Evolutionary conservation across 2,888 invertebrate genomes (phyloP), one percentile per base, ranked within the genome.

Genomic region (Nemotelus pantherinus): DNA sequence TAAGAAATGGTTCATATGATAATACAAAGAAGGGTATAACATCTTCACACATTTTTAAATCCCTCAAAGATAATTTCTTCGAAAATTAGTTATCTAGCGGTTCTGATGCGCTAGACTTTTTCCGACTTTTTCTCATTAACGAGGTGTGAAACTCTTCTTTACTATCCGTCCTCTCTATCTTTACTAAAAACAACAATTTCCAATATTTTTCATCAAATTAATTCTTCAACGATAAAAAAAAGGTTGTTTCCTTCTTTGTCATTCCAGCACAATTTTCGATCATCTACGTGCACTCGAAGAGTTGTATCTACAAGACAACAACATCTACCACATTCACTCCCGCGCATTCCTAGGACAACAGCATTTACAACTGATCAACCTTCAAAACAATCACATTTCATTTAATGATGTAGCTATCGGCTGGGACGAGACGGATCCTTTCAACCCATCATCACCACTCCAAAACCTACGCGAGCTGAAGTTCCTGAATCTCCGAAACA

Each of bases 401-500:
- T 84, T 90, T 77, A 82, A 84, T 0, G 81, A 81, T n/a, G 39
- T 44, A 3, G 2, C 9, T 7, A 43, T 63, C 25, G 67, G 82
- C 80, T 41, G 83, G 7, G 45, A 79, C 3, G 67, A 81, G 0
- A 81, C 82, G 2, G 78, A 77, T 0, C 76, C 74, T 2, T 77
- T 78, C 75, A 77, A 80, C 55, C 48, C 83, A 6, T 84, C 83
- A 60, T 92, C 93, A 5, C 92, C 92, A 0, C 92, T 93, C 81
- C 86, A 88, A 39, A 84, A 87, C 63, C 89, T 92, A 10, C 83
- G 83, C 3, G 87, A 89, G 76, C 86, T 93, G 71, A 87, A 88
- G 81, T 85, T 89, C 77, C 86, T 93, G 45, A 89, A 92, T 83
- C 85, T 93, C 78, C 89, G 90, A 60, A 89, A 91, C 82, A 94